Evolutionary conservation across 2,888 invertebrate genomes (phyloP).

Genomic region (Lasioglossum zephyrum): DNA sequence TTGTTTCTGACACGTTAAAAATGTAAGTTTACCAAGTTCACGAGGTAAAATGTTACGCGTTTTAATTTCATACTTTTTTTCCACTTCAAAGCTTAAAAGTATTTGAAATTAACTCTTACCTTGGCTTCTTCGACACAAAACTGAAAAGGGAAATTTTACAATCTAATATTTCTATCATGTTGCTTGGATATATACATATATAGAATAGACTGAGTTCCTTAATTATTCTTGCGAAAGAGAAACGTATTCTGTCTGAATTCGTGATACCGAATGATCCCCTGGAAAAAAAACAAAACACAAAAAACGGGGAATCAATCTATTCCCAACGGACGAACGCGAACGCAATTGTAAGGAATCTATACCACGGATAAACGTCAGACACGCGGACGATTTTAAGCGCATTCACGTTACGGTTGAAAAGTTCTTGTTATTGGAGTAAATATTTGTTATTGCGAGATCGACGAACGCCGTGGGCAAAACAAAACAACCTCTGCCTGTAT

Average conservation of each 20-base stretch:
- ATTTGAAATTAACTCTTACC: neutral
- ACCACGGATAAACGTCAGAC: constrained; percentile 4
- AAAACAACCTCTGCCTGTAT: neutral
- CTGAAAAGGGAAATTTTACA: neutral
- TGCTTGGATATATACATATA: no score
- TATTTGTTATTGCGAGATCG: constrained; percentile 25
- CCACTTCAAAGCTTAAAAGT: neutral
- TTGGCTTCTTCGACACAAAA: neutral
- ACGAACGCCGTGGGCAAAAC: constrained; percentile 9
- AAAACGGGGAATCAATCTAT: neutral
- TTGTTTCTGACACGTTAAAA: neutral
- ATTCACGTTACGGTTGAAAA: constrained; percentile 2
- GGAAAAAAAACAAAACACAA: neutral
- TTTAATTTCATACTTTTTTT: neutral
- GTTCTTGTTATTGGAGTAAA: constrained; percentile 33
- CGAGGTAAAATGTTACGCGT: neutral
- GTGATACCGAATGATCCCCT: neutral
- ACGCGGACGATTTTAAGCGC: neutral
- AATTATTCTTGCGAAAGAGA: neutral
- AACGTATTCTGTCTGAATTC: neutral
- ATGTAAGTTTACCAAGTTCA: neutral
- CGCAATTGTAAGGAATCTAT: neutral
- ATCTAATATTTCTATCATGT: no score
- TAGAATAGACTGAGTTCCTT: neutral
- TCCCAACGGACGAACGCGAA: neutral